Evolutionary conservation across 2,888 invertebrate species (phyloP).

Genomic region (Ceraclea dissimilis): DNA sequence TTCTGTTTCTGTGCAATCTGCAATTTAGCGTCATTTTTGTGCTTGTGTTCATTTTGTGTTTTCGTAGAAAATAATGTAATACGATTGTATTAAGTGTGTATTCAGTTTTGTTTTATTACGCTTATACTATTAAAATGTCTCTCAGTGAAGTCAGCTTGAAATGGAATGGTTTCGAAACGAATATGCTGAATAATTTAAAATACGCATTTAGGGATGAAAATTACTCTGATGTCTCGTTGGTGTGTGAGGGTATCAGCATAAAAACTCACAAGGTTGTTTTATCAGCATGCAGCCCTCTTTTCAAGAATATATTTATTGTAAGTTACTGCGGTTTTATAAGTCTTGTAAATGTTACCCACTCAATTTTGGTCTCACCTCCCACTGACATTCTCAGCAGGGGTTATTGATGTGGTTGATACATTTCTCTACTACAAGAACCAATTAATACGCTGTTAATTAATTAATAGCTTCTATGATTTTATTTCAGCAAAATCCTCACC

Average conservation of each 20-base stretch:
- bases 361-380: background rate
- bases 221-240: constrained; percentile 59
- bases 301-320: constrained; percentile 57
- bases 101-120: no score
- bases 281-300: constrained; percentile 60
- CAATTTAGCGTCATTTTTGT: background rate
- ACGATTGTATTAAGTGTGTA: no score
- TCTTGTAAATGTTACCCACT: background rate
- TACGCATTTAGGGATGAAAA: constrained; percentile 57
- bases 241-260: constrained; percentile 58
- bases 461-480: constrained; percentile 3
- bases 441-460: background rate
- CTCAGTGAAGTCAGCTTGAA: constrained; percentile 58
- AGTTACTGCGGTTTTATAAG: constrained; percentile 15
- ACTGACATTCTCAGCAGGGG: background rate
- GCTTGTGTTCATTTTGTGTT: background rate
- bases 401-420: no score
- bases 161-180: constrained; percentile 62
- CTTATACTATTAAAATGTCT: constrained; percentile 19
- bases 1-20: no score
- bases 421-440: no score
- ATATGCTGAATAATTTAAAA: constrained; percentile 57
- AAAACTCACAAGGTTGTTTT: constrained; percentile 62
- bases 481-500: constrained; percentile 62
- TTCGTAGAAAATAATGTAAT: no score